A percentile compares a stretch with the other conserved stretches of the same genome.
These are phyloP conservation scores for Pseudorectes ferrugineus DNA, from an alignment of 2,113 vertebrate species.

Conservation along the genomic window DNA sequence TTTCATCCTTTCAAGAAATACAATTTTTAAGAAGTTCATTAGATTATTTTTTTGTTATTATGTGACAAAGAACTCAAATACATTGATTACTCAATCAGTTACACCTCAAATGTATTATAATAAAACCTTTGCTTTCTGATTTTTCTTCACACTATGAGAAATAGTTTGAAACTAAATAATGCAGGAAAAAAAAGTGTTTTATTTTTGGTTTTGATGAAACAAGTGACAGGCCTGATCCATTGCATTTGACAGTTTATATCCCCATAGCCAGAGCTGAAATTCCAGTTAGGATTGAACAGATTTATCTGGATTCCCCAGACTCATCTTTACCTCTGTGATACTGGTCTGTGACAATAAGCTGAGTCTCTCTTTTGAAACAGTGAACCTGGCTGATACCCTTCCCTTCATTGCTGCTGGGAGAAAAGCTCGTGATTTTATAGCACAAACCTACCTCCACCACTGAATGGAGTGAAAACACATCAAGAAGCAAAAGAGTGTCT, in stretches of 20 bases:
- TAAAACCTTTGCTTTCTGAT: background rate
- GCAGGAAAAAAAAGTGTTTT: background rate
- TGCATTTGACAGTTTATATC: constrained; percentile 41
- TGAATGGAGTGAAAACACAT: fast-evolving
- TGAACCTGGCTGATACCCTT: background rate
- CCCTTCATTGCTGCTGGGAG: background rate
- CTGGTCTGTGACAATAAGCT: background rate
- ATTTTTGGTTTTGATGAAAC: background rate
- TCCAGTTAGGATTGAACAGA: constrained; percentile 36
- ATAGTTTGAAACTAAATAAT: background rate
- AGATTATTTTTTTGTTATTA: background rate
- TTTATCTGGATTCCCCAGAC: constrained; percentile 14
- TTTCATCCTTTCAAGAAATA: background rate
- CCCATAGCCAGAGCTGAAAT: constrained; percentile 19
- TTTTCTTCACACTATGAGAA: background rate
- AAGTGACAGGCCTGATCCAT: constrained; percentile 19
- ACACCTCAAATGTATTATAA: background rate
- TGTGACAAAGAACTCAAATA: background rate
- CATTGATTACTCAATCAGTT: background rate
- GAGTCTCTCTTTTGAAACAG: background rate
- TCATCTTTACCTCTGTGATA: background rate
- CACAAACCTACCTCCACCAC: background rate
- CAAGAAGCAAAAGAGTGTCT: background rate
- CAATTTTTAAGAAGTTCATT: background rate
- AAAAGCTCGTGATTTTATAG: background rate